These are phyloP conservation scores for Drosophila nebulosa DNA, from an alignment of 1,140 invertebrate species.

Conservation along the genomic window DNA sequence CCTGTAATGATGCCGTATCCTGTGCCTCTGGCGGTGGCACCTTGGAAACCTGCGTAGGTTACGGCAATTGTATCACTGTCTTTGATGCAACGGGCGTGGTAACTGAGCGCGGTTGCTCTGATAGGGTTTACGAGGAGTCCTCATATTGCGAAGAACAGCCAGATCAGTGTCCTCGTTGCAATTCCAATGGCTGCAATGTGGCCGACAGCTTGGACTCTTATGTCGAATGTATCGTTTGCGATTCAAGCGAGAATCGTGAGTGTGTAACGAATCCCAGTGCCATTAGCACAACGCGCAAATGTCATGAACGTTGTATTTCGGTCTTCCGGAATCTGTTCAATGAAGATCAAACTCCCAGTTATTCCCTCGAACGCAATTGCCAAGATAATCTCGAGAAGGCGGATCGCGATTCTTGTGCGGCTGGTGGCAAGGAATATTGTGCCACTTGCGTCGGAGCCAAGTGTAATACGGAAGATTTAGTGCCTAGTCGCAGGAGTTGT, in stretches of 20 bases:
- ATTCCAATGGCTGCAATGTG: constrained; percentile 72
- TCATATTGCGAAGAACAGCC: constrained; percentile 48
- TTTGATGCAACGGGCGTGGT: constrained; percentile 49
- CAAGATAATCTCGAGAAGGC: constrained; percentile 58
- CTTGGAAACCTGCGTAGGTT: constrained; percentile 27
- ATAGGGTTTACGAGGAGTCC: constrained; percentile 17
- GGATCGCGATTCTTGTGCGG: constrained; percentile 48
- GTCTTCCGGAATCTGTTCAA: constrained; percentile 46
- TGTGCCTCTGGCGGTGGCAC: constrained; percentile 32
- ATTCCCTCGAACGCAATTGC: constrained; percentile 56
- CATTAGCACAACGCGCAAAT: constrained; percentile 48
- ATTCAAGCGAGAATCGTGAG: constrained; percentile 38
- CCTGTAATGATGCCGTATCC: constrained; percentile 20
- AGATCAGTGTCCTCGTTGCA: constrained; percentile 60
- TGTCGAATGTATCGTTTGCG: constrained; percentile 63
- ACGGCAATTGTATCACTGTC: constrained; percentile 66
- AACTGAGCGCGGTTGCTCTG: constrained; percentile 53
- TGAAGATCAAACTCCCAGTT: constrained; percentile 66
- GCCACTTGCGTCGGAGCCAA: constrained; percentile 36
- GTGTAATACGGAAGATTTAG: constrained; percentile 58
- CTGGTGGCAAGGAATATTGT: constrained; percentile 39
- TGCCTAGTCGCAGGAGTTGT: constrained; percentile 57
- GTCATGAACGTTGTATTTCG: constrained; percentile 57
- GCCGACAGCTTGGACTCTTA: constrained; percentile 47
- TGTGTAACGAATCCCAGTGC: constrained; percentile 26